phyloP scores from a whole-genome alignment of 2,888 invertebrate species.

The Epicampocera succincta region DNA sequence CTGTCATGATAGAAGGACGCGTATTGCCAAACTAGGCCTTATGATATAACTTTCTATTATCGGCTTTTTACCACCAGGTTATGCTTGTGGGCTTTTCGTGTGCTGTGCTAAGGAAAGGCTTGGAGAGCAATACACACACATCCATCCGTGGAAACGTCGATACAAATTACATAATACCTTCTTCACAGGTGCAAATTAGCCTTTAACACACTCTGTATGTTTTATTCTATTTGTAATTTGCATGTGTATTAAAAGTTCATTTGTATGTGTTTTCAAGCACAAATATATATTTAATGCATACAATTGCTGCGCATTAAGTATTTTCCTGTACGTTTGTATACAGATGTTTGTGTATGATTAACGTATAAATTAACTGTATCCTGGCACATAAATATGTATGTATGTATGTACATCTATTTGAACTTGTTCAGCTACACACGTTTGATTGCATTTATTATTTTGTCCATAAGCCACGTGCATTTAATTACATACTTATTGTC shows the following conservation, averaged over 20 bases:
- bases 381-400: background rate
- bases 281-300: constrained; percentile 26
- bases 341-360: constrained; percentile 1
- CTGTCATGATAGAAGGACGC: too few relatives aligned
- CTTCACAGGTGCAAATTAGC: constrained; percentile 55
- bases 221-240: background rate
- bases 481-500: constrained; percentile 62
- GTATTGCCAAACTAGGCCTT: too few relatives aligned
- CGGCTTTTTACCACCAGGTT: too few relatives aligned
- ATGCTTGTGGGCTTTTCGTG: background rate
- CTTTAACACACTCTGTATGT: constrained; percentile 24
- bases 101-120: background rate
- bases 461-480: constrained; percentile 65
- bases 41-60: too few relatives aligned
- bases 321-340: background rate
- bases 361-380: constrained; percentile 37
- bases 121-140: constrained; percentile 17
- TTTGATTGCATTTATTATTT: constrained; percentile 19
- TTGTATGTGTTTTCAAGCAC: background rate
- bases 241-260: constrained; percentile 17
- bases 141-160: constrained; percentile 10
- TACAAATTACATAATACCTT: constrained; percentile 33
- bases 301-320: background rate
- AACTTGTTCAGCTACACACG: background rate
- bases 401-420: background rate